Base-by-base conservation (phyloP, 1,140 invertebrate species). In the Condylostylus longicornis region DNA sequence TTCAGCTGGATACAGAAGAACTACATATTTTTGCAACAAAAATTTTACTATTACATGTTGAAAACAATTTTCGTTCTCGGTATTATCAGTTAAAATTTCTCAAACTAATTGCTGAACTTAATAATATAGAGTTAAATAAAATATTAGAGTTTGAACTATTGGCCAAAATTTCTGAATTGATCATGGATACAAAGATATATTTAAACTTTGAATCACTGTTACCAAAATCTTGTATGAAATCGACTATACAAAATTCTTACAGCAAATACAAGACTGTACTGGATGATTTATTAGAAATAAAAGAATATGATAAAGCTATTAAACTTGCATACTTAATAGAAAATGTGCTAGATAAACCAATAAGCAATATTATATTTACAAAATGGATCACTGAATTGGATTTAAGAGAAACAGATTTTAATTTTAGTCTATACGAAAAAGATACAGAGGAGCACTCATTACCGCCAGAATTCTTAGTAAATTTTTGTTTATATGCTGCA, bases 321-420 rank as follows among this genome's bases (percentile, higher is more conserved):
- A 46, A 56, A 22, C 21, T 60, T 34, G 50, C 55, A 5, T 40
- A 47, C 7, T 18, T 60, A 33, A n/a, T n/a, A n/a, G n/a, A n/a
- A n/a, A n/a, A n/a, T n/a, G n/a, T n/a, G n/a, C 33, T 61, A 20
- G 48, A 54, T 22, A 14, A 54, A 5, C 51, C 58, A 0, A 43
- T 61, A 13, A 50, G 50, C 15, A 48, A 58, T 31, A 60, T 60
- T 9, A 43, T 61, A 8, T 60, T 53, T 35, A 42, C 46, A 6
- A 57, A 56, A 31, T 61, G 58, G 58, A 23, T 58, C n/a, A 44
- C 40, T 0, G 46, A 45, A 8, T 39, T 39, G 30, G 37, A 19
- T 31, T 5, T 15, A 10, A 8, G 10, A 10, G 36, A 38, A 6
- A 7, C 23, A 18, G 19, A 23, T 13, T 42, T 48, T 22, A 43